These are phyloP conservation scores for Erebia palarica DNA, from an alignment of 2,888 invertebrate species.

Conservation along the genomic window DNA sequence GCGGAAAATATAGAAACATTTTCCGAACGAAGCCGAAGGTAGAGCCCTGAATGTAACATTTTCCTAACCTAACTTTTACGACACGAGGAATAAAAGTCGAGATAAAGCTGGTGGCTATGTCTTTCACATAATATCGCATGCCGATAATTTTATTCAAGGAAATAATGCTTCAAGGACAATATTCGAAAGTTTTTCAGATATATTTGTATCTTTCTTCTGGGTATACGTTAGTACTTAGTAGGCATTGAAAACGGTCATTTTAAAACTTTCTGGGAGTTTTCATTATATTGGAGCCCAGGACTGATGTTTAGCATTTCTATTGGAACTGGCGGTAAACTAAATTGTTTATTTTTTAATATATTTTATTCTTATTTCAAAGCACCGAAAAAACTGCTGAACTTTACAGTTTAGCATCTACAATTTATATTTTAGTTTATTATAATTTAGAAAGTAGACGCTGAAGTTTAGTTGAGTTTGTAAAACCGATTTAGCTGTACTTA, in stretches of 20 bases:
- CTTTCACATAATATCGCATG: conserved; percentile 17
- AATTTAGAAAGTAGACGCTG: no score
- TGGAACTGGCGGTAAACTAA: no score
- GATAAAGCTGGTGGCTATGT: conserved; percentile 23
- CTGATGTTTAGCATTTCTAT: neutral
- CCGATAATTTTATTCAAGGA: conserved; percentile 1
- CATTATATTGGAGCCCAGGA: neutral
- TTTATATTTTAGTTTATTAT: no score
- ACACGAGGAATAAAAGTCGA: conserved; percentile 24
- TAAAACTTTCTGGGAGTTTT: neutral
- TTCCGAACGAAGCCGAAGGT: conserved; percentile 1
- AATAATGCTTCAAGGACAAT: conserved; percentile 13
- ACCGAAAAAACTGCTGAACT: no score
- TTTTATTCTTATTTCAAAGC: no score
- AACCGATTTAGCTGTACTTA: no score
- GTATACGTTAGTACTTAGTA: neutral
- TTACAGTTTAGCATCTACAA: no score
- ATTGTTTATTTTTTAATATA: no score
- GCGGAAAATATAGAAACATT: conserved; percentile 3
- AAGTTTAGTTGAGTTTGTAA: no score
- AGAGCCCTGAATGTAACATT: conserved; percentile 17
- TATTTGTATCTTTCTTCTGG: neutral
- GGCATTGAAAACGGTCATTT: neutral
- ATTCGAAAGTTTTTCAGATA: conserved; percentile 1
- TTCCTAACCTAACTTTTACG: conserved; percentile 30